Evolutionary conservation across 2,113 vertebrate species (phyloP).

Genomic region (Trinectes maculatus): DNA sequence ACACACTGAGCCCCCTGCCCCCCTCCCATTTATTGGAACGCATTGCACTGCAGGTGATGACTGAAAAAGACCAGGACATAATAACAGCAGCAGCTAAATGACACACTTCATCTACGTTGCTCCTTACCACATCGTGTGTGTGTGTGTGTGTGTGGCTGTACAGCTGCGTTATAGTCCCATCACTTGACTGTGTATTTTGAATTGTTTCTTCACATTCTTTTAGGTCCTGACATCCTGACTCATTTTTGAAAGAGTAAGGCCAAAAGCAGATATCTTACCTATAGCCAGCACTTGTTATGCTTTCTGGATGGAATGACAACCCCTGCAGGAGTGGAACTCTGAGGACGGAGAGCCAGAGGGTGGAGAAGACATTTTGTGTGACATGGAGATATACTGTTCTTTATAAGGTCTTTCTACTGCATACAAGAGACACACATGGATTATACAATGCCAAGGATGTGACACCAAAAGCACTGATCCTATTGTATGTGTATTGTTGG

Average conservation of each 20-base stretch:
- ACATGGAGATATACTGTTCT: no score
- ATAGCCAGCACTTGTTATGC: no score
- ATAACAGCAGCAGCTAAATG: constrained; percentile 59
- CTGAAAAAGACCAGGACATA: constrained; percentile 63
- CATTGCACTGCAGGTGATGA: constrained; percentile 66
- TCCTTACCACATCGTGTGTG: constrained; percentile 9
- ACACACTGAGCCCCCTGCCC: constrained; percentile 39
- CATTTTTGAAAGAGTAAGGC: not conserved
- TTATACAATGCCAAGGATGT: no score
- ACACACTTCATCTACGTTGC: constrained; percentile 53
- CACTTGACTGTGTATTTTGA: not conserved
- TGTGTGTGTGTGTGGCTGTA: no score
- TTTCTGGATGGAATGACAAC: not conserved
- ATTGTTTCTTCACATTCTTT: not conserved
- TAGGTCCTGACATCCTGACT: not conserved
- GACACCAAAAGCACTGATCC: no score
- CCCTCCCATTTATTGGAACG: constrained; percentile 52
- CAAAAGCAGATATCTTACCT: not conserved
- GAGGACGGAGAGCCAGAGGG: not conserved
- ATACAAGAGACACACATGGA: no score
- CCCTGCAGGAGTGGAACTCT: not conserved
- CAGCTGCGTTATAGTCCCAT: no score
- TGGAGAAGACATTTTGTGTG: not conserved
- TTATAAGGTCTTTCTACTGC: no score
- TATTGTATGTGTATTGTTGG: no score